A percentile compares a stretch with the other conserved stretches of the same genome.
Evolutionary conservation across 2,888 invertebrate genomes (phyloP).

Genomic region (Heterodera filipjevi): DNA sequence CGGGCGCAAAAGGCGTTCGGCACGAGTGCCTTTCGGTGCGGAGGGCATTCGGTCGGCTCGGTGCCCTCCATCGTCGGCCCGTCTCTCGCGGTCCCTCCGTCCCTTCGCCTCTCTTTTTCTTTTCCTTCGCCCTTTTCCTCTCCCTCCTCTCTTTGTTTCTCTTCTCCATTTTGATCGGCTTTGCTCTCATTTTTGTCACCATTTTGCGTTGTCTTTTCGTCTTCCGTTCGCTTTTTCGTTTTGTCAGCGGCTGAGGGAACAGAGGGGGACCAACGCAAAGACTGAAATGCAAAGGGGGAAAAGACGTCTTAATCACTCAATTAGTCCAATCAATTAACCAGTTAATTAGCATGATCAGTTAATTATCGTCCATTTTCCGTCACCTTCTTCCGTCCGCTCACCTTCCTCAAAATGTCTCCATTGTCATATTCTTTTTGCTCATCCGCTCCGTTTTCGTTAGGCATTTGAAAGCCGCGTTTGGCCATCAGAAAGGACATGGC

Average conservation of each 20-base stretch:
- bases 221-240: not conserved
- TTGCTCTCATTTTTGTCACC: not conserved
- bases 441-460: not conserved
- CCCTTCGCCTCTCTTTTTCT: not conserved
- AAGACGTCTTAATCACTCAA: too few species aligned
- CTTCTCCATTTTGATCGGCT: not conserved
- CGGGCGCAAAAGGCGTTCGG: not conserved
- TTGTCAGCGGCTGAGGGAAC: not conserved
- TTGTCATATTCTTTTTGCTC: not conserved
- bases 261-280: not conserved
- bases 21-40: not conserved
- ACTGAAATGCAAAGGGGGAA: not conserved
- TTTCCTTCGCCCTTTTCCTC: not conserved
- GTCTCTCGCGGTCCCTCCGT: too few species aligned
- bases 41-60: not conserved
- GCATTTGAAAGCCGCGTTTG: not conserved
- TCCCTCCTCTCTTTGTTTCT: not conserved
- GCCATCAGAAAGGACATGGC: not conserved
- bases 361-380: not conserved
- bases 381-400: not conserved
- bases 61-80: too few species aligned
- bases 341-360: too few species aligned
- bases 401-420: not conserved
- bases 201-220: not conserved
- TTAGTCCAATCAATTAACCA: too few species aligned